phyloP scores from a whole-genome alignment of 1,140 invertebrate species.

The Eupristina koningsbergeri region DNA sequence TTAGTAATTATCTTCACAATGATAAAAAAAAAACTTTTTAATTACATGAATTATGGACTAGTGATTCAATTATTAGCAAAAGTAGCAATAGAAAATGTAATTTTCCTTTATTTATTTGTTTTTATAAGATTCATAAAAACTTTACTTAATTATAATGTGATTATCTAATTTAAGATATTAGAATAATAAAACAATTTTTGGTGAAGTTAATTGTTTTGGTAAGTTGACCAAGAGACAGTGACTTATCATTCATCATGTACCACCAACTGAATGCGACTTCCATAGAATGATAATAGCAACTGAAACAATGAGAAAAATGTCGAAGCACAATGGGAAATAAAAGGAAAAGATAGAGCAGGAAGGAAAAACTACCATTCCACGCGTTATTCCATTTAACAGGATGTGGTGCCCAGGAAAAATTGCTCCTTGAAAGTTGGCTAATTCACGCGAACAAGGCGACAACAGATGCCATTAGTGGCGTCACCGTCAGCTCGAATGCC shows the following conservation, averaged over 20 bases:
- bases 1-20: neutral
- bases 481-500: constrained; percentile 32
- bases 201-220: neutral
- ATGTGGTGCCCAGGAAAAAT: constrained; percentile 24
- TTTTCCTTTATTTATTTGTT: neutral
- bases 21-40: neutral
- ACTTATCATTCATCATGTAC: constrained; percentile 12
- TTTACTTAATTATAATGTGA: neutral
- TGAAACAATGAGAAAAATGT: neutral
- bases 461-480: constrained; percentile 45
- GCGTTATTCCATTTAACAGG: constrained; percentile 43
- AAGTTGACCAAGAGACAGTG: neutral
- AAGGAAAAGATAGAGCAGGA: neutral
- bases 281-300: neutral
- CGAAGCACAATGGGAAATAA: neutral
- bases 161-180: too few species aligned
- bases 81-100: neutral
- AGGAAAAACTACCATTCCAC: neutral
- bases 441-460: constrained; percentile 38
- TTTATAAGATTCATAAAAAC: neutral
- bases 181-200: too few species aligned
- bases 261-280: neutral
- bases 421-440: constrained; percentile 44
- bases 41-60: constrained; percentile 1
- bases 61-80: neutral